Percentiles rank a stretch among this genome's conserved stretches.
Evolutionary conservation across 2,888 invertebrate species (phyloP).

Genomic region (Drosophila birchii): DNA sequence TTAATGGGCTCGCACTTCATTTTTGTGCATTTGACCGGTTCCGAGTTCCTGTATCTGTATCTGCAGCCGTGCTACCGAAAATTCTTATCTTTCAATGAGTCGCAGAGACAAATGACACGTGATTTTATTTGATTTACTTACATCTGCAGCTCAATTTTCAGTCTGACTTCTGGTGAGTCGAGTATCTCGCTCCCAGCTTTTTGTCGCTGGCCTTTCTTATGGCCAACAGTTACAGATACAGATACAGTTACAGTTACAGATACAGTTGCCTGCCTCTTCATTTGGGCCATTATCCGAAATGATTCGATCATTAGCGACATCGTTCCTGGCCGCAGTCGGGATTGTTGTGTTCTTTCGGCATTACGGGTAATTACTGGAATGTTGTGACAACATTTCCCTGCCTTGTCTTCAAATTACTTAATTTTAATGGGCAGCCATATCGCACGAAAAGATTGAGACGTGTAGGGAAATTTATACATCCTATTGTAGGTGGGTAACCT

Average conservation of each 20-base stretch:
- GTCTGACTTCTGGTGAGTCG: constrained; percentile 69
- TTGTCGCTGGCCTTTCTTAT: constrained; percentile 58
- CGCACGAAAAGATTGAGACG: constrained; percentile 39
- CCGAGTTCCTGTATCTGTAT: constrained; percentile 8
- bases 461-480: constrained; percentile 15
- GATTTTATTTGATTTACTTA: constrained; percentile 82
- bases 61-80: constrained; percentile 35
- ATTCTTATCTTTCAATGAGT: constrained; percentile 78
- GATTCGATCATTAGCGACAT: constrained; percentile 78
- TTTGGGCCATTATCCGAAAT: constrained; percentile 73
- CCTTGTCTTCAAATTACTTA: constrained; percentile 75
- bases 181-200: constrained; percentile 40
- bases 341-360: constrained; percentile 61
- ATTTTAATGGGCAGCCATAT: constrained; percentile 68
- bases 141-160: constrained; percentile 80
- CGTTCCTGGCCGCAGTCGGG: constrained; percentile 48
- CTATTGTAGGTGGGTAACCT: constrained; percentile 8
- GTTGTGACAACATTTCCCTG: constrained; percentile 75
- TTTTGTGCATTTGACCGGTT: constrained; percentile 52
- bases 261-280: constrained; percentile 40
- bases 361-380: constrained; percentile 76
- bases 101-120: constrained; percentile 77
- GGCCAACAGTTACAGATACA: constrained; percentile 58
- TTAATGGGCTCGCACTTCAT: constrained; percentile 65
- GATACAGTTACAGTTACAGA: constrained; percentile 47